Base-by-base conservation (phyloP, 2,797 vertebrate genomes). In the Sebastes matsubarae region DNA sequence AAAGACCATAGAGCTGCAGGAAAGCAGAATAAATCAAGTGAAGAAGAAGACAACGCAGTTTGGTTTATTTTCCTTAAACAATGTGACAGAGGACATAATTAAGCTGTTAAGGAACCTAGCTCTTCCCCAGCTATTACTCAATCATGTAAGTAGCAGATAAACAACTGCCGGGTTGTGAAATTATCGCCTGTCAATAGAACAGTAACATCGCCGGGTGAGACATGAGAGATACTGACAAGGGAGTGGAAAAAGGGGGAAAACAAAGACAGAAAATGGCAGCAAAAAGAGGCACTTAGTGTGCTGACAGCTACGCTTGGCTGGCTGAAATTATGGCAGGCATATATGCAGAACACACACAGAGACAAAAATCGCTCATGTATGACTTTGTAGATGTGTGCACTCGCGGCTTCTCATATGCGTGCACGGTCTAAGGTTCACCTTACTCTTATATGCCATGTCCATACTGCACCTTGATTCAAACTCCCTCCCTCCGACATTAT, bases 41-140 rank as follows among this genome's bases (percentile, higher is more conserved):
- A 74, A 75, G 46, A 81, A 27, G 46, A 81, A 27, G 46, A 82
- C 74, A 27, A 68, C 27, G 24, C 11, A 18, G 63, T 82, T 66
- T 72, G 72, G 55, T 87, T 88, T 90, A 83, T 91, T 92, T 92
- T 88, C 87, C 72, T 70, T 89, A 92, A 92, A 91, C 91, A 91
- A 68, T 75, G 81, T 88, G 90, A 87, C 88, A 84, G 86, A 84
- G 79, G 87, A 83, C 75, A 68, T 81, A 68, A 89, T 93, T 89
- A 89, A 91, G 87, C 72, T 86, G 87, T 91, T 87, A 85, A 52
- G 38, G 67, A 82, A 54, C 52, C 60, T 50, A 68, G 65, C 36
- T 82, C 69, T 69, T 83, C 60, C 84, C 59, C 57, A 61, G 78
- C 72, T 78, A 88, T 89, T 85, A 87, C 46, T 85, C 87, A 85